A percentile compares a stretch with the other conserved stretches of the same genome.
These are phyloP conservation scores for Bergia sp. DNA, from an alignment of 92 coral and sea anemone species.

Conservation along the genomic window DNA sequence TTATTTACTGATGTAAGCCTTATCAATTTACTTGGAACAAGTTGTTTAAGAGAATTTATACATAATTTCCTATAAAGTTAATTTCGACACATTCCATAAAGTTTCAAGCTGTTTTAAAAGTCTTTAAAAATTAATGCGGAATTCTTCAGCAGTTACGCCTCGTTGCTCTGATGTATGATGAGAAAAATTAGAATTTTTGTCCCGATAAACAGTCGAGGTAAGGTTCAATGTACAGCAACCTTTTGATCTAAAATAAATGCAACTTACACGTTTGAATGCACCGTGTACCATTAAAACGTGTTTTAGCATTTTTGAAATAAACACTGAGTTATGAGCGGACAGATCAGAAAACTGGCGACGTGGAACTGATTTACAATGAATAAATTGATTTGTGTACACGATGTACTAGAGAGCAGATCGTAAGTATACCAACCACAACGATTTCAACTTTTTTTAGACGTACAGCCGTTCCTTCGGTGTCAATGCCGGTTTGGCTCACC, in stretches of 20 bases:
- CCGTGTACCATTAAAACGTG: not conserved
- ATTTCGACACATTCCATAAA: not conserved
- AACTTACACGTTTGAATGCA: not conserved
- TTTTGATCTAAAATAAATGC: not conserved
- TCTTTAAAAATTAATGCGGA: slow-evolving; percentile 16
- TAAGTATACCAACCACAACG: not conserved
- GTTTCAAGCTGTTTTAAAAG: slow-evolving; percentile 1
- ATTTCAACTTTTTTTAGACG: not conserved
- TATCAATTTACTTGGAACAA: too few relatives aligned
- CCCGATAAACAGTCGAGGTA: not conserved
- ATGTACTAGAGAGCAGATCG: too few relatives aligned
- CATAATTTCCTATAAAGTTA: too few relatives aligned
- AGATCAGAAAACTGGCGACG: too few relatives aligned
- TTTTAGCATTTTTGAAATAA: not conserved
- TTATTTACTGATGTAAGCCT: too few relatives aligned
- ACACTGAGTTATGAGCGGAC: not conserved
- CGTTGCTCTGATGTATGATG: not conserved
- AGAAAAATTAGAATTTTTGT: not conserved
- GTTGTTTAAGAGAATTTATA: too few relatives aligned
- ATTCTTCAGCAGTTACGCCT: not conserved
- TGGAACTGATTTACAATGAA: too few relatives aligned
- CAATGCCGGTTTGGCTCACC: not conserved
- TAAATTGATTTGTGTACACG: too few relatives aligned
- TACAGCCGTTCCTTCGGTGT: not conserved
- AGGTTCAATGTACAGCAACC: too few relatives aligned